Conservation (phyloP, 2,113 vertebrate species). For the Struthio camelus region DNA sequence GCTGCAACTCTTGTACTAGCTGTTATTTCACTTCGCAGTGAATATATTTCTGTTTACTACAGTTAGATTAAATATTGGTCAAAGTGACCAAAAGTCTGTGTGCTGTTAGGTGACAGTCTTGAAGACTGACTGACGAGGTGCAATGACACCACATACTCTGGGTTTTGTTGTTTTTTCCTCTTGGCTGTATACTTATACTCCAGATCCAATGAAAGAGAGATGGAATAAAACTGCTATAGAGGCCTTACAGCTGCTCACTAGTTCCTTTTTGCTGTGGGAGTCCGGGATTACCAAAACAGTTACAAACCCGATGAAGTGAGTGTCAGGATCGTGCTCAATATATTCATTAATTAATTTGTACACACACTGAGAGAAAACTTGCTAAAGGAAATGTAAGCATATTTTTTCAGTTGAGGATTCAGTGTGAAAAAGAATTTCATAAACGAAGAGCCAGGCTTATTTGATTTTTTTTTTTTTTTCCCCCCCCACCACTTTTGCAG, state of each 20-base stretch:
- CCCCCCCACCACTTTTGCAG: not conserved
- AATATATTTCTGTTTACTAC: not conserved
- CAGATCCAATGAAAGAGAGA: too few species aligned
- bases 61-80: not conserved
- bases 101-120: not conserved
- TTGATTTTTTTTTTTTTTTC: not conserved
- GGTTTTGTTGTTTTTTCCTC: not conserved
- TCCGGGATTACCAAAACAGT: not conserved
- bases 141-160: not conserved
- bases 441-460: not conserved
- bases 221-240: fast-evolving
- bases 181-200: not conserved
- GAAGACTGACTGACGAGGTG: not conserved
- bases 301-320: not conserved
- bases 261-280: not conserved
- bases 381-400: not conserved
- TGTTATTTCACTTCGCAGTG: not conserved
- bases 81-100: not conserved
- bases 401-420: not conserved
- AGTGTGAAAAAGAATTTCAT: not conserved
- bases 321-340: not conserved
- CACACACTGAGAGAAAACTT: not conserved
- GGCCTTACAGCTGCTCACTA: not conserved
- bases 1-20: not conserved
- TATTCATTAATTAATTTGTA: not conserved